Conservation (phyloP, 2,888 invertebrate genomes). For the Microplitis deprimator region DNA sequence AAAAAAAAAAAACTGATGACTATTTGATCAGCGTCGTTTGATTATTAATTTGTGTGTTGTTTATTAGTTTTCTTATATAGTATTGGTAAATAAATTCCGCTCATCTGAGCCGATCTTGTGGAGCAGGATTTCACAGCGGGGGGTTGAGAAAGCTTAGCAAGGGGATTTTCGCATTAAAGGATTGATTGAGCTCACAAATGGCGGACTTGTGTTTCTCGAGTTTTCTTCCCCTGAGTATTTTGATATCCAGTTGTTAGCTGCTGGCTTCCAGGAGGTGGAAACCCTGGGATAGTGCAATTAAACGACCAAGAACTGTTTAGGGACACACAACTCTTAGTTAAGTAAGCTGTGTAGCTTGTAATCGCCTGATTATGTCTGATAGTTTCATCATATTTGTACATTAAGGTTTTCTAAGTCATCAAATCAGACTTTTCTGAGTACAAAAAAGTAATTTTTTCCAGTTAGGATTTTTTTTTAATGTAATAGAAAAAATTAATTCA, state of each 20-base stretch:
- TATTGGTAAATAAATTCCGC: neutral
- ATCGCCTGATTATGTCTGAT: neutral
- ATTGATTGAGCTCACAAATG: conserved; percentile 46
- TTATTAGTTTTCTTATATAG: neutral
- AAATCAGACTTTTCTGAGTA: no score
- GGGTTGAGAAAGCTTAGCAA: conserved; percentile 34
- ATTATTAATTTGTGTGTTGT: conserved; percentile 1
- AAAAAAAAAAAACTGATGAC: neutral
- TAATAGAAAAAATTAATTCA: no score
- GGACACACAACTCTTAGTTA: conserved; percentile 34
- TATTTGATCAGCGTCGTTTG: neutral
- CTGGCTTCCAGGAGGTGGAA: conserved; percentile 5
- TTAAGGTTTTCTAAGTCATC: neutral
- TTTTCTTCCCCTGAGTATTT: conserved; percentile 38
- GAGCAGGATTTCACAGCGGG: neutral
- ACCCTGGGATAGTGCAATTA: conserved; percentile 32
- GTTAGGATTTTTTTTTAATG: no score
- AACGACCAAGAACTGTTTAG: conserved; percentile 32
- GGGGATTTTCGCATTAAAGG: conserved; percentile 45
- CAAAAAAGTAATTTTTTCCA: no score
- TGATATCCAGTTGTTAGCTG: neutral
- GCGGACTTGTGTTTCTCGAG: conserved; percentile 43
- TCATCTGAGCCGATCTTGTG: neutral
- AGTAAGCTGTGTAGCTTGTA: neutral
- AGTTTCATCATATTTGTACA: neutral